Evolutionary conservation across 2,888 invertebrate genomes (phyloP).

Genomic region (Protophormia terraenovae): DNA sequence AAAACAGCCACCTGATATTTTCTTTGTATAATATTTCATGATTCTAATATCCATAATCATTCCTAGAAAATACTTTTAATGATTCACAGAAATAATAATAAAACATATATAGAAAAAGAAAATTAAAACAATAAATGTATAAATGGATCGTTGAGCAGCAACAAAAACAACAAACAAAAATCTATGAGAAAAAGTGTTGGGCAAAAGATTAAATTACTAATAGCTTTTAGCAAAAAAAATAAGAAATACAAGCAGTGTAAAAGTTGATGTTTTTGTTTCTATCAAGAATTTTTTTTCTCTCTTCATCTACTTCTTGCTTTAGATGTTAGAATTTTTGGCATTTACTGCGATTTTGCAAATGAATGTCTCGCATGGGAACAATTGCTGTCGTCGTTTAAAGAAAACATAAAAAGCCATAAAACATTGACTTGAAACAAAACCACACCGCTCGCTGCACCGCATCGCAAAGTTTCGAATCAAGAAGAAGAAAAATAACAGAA

Average conservation of each 20-base stretch:
- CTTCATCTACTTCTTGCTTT: background rate
- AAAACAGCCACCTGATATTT: background rate
- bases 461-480: background rate
- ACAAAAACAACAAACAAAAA: background rate
- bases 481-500: too few species aligned
- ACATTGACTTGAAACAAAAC: conserved; percentile 31
- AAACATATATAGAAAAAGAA: conserved; percentile 71
- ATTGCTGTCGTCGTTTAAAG: conserved; percentile 70
- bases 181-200: conserved; percentile 11
- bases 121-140: conserved; percentile 79
- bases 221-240: background rate
- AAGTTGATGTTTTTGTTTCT: conserved; percentile 7
- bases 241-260: too few species aligned
- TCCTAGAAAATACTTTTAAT: background rate
- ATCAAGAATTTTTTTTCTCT: background rate
- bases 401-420: conserved; percentile 63
- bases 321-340: conserved; percentile 50
- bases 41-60: too few species aligned
- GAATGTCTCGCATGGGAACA: conserved; percentile 77
- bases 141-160: conserved; percentile 73
- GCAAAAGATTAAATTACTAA: conserved; percentile 15
- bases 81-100: background rate
- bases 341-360: conserved; percentile 54
- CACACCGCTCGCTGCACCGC: background rate
- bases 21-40: background rate